Percentiles rank a stretch among this genome's conserved stretches.
These are phyloP conservation scores for Pipistrellus pipistrellus DNA, from an alignment of 2,797 vertebrate species.

Conservation along the genomic window DNA sequence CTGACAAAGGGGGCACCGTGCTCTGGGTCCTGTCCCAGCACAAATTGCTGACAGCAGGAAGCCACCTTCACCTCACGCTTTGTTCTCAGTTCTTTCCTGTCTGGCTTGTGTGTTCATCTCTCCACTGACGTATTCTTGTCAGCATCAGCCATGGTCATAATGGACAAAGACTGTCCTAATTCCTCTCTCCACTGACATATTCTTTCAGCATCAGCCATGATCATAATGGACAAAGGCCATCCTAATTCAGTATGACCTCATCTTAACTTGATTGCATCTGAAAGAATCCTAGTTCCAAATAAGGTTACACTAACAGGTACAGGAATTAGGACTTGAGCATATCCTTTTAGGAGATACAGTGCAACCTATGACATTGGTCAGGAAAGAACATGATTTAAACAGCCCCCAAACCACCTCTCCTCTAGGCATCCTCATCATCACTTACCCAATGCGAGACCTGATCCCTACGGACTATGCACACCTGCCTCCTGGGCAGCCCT, in stretches of 20 bases:
- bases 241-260: background rate
- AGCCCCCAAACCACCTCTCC: background rate
- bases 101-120: background rate
- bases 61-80: background rate
- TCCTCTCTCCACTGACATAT: background rate
- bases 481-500: background rate
- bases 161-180: background rate
- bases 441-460: background rate
- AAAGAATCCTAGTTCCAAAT: background rate
- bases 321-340: background rate
- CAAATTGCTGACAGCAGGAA: background rate
- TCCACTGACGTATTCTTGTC: background rate
- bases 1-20: no score
- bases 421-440: background rate
- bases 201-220: background rate
- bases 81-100: background rate
- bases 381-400: background rate
- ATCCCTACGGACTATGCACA: no score
- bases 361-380: background rate
- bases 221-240: background rate
- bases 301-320: background rate
- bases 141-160: background rate
- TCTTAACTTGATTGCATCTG: background rate
- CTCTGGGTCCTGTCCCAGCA: background rate
- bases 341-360: background rate